Percentiles rank a stretch among this genome's conserved stretches.
Evolutionary conservation across 2,888 invertebrate genomes (phyloP).

Genomic region (Trisateles emortualis): DNA sequence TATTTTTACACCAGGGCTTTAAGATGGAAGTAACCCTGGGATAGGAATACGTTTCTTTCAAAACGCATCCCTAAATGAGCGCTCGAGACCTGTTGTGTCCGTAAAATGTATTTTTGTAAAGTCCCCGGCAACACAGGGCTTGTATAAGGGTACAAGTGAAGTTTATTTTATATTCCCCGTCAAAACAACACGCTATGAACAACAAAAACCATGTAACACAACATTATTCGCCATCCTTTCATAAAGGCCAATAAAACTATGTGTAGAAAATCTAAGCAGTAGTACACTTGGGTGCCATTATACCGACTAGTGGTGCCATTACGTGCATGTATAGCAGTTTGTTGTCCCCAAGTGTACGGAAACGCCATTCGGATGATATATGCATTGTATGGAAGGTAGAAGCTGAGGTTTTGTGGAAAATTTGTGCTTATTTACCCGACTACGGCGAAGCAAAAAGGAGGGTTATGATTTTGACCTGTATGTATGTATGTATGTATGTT

Average conservation of each 20-base stretch:
- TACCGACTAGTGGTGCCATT: slow-evolving; percentile 58
- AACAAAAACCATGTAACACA: background rate
- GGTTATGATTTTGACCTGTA: too few relatives aligned
- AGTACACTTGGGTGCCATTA: slow-evolving; percentile 61
- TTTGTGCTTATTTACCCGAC: background rate
- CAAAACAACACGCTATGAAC: background rate
- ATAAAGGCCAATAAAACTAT: slow-evolving; percentile 46
- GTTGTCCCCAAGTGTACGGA: slow-evolving; percentile 62
- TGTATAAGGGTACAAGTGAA: too few relatives aligned
- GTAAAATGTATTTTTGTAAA: too few relatives aligned
- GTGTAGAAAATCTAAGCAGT: slow-evolving; percentile 40
- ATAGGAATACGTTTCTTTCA: too few relatives aligned
- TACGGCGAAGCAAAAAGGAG: background rate
- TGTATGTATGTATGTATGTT: too few relatives aligned
- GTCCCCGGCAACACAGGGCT: too few relatives aligned
- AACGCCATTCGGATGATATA: slow-evolving; percentile 60
- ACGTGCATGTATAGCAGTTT: slow-evolving; percentile 56
- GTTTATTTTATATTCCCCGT: too few relatives aligned
- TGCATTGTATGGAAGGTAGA: slow-evolving; percentile 21
- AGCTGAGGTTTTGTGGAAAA: slow-evolving; percentile 13
- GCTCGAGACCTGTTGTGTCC: too few relatives aligned
- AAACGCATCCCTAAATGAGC: too few relatives aligned
- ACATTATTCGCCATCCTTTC: slow-evolving; percentile 23
- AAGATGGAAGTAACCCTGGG: too few relatives aligned
- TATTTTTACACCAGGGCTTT: too few relatives aligned